Conservation (phyloP, 1,140 invertebrate genomes). For the Scaptomyza hsui region DNA sequence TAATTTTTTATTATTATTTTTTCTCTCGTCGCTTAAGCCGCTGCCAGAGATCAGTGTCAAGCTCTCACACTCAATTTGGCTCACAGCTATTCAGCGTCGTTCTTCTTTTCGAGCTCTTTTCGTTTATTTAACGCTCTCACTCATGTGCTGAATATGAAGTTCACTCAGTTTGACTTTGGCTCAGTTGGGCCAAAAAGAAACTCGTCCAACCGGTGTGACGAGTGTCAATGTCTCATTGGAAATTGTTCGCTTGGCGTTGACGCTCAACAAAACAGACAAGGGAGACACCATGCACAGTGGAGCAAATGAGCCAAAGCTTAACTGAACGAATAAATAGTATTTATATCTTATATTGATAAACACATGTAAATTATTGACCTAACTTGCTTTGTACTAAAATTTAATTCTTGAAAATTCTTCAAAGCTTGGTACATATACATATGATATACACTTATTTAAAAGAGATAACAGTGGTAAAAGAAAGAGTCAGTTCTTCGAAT, state of each 20-base stretch:
- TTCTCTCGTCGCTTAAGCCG: slow-evolving; percentile 56
- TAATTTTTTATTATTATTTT: slow-evolving; percentile 82
- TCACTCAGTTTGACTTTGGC: slow-evolving; percentile 49
- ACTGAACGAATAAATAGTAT: no score
- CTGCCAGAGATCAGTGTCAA: slow-evolving; percentile 47
- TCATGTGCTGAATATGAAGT: slow-evolving; percentile 62
- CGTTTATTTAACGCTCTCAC: neutral
- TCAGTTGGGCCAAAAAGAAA: slow-evolving; percentile 50
- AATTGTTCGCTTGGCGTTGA: slow-evolving; percentile 73
- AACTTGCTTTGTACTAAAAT: no score
- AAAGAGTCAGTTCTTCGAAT: no score
- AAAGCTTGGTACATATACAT: no score
- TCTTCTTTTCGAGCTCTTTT: neutral
- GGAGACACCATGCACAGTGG: slow-evolving; percentile 61
- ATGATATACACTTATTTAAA: no score
- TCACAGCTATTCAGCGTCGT: slow-evolving; percentile 43
- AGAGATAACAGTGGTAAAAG: no score
- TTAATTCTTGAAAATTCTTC: no score
- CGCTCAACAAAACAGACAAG: slow-evolving; percentile 73
- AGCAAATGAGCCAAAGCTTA: neutral
- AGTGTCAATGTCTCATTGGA: slow-evolving; percentile 81
- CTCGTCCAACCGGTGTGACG: slow-evolving; percentile 79
- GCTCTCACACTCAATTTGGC: slow-evolving; percentile 40
- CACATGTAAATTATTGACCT: no score
- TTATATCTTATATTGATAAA: no score